Evolutionary conservation across 2,888 invertebrate species (phyloP).

Genomic region (Lasioglossum lativentre): DNA sequence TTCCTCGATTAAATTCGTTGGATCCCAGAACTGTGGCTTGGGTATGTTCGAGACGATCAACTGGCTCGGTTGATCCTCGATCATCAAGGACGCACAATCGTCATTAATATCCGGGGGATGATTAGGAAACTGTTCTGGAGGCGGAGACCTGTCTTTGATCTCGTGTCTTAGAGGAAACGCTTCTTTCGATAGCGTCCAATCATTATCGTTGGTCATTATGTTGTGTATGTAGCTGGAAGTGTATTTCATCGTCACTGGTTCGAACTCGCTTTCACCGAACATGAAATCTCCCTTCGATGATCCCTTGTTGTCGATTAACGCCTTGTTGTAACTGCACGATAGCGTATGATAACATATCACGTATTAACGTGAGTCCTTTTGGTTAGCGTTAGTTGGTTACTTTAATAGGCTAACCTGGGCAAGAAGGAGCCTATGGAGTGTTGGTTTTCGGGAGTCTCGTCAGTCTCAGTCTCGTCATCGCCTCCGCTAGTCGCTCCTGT

Average conservation of each 20-base stretch:
- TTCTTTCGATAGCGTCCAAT: conserved; percentile 93
- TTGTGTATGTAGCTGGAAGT: conserved; percentile 76
- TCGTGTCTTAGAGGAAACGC: conserved; percentile 93
- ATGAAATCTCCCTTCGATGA: conserved; percentile 87
- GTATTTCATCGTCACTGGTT: conserved; percentile 85
- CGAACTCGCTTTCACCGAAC: conserved; percentile 89
- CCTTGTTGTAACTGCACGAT: conserved; percentile 81
- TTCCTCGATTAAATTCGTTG: conserved; percentile 90
- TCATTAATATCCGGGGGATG: conserved; percentile 85
- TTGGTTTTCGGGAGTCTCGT: conserved; percentile 86
- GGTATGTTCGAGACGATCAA: conserved; percentile 85
- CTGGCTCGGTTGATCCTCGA: conserved; percentile 85
- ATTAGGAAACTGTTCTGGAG: conserved; percentile 87
- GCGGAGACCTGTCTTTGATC: conserved; percentile 88
- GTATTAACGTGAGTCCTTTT: neutral
- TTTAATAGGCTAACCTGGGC: conserved; percentile 70
- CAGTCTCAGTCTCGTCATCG: conserved; percentile 90
- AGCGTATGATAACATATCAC: neutral
- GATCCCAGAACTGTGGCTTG: conserved; percentile 88
- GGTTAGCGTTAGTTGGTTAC: neutral
- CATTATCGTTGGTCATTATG: conserved; percentile 84
- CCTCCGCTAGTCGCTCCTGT: conserved; percentile 85
- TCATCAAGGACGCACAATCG: conserved; percentile 82
- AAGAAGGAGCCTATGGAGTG: conserved; percentile 76
- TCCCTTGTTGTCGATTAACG: conserved; percentile 76